These are phyloP conservation scores for Formica exsecta DNA, from an alignment of 1,140 invertebrate genomes.

Conservation along the genomic window DNA sequence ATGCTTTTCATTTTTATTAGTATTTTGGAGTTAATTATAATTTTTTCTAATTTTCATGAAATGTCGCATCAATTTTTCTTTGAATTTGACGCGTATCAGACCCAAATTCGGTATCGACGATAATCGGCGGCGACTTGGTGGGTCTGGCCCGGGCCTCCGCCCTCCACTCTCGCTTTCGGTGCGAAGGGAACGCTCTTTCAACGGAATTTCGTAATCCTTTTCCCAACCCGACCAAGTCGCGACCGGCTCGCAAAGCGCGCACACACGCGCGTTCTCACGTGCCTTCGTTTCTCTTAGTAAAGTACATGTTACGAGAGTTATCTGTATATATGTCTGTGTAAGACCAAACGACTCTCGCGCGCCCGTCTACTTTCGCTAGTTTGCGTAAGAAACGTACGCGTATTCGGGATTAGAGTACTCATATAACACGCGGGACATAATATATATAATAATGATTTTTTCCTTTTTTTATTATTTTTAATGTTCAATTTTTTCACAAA, in stretches of 20 bases:
- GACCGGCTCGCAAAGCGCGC: slow-evolving; percentile 55
- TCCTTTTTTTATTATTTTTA: not conserved
- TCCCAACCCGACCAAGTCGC: slow-evolving; percentile 70
- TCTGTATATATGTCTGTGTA: slow-evolving; percentile 35
- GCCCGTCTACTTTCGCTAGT: slow-evolving; percentile 83
- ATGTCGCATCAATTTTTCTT: not conserved
- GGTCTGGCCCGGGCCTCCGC: slow-evolving; percentile 35
- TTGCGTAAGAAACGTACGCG: slow-evolving; percentile 80
- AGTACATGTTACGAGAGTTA: slow-evolving; percentile 41
- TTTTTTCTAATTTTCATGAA: too few relatives aligned
- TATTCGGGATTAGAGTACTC: slow-evolving; percentile 73
- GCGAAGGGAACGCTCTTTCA: slow-evolving; percentile 73
- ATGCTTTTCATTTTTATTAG: too few relatives aligned
- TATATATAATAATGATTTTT: slow-evolving; percentile 42
- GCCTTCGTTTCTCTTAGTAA: not conserved
- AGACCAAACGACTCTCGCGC: slow-evolving; percentile 65
- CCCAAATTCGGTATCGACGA: slow-evolving; percentile 48
- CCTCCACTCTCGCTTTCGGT: slow-evolving; percentile 77
- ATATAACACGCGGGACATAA: slow-evolving; percentile 69
- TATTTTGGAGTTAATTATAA: too few relatives aligned
- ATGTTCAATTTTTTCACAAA: not conserved
- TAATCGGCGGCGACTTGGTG: not conserved
- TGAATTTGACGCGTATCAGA: slow-evolving; percentile 36
- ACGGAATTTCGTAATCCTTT: slow-evolving; percentile 77
- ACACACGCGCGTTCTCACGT: slow-evolving; percentile 66